A percentile compares a stretch with the other conserved stretches of the same genome.
Conservation (phyloP, 1,140 invertebrate species). For the Muscidifurax raptorellus region DNA sequence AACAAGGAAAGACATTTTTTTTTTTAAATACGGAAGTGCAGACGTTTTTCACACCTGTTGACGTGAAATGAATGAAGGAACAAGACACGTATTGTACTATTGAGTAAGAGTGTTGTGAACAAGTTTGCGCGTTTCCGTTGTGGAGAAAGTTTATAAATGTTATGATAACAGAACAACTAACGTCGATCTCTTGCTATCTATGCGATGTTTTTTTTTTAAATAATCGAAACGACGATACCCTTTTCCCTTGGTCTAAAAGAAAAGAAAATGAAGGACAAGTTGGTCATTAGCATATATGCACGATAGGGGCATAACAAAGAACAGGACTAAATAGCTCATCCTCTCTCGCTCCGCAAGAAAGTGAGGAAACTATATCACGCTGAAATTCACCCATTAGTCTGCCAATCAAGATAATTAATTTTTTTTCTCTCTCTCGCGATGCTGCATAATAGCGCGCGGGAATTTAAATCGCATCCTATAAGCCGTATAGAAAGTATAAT, state of each 20-base stretch:
- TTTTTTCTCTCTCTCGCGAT: too few relatives aligned
- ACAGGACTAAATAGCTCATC: neutral
- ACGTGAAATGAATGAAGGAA: neutral
- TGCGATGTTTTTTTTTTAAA: neutral
- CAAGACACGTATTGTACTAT: neutral
- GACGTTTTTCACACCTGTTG: too few relatives aligned
- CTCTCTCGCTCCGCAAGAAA: neutral
- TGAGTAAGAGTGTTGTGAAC: constrained; percentile 41
- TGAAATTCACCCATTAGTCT: neutral
- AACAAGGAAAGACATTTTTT: too few relatives aligned
- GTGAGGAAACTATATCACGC: neutral
- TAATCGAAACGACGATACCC: too few relatives aligned
- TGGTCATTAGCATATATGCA: neutral
- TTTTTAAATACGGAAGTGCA: too few relatives aligned
- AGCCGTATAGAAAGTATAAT: too few relatives aligned
- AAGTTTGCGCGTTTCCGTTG: constrained; percentile 8
- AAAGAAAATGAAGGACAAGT: neutral
- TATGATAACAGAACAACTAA: constrained; percentile 22
- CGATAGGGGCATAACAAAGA: neutral
- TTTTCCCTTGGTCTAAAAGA: too few relatives aligned
- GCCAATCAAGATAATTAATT: neutral
- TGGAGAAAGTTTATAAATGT: constrained; percentile 31
- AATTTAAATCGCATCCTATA: neutral
- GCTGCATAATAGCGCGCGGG: too few relatives aligned
- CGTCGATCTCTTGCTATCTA: neutral